Percentiles rank a stretch among this genome's conserved stretches.
Conservation (phyloP, 2,113 vertebrate species). For the Epinephelus cyanopodus region DNA sequence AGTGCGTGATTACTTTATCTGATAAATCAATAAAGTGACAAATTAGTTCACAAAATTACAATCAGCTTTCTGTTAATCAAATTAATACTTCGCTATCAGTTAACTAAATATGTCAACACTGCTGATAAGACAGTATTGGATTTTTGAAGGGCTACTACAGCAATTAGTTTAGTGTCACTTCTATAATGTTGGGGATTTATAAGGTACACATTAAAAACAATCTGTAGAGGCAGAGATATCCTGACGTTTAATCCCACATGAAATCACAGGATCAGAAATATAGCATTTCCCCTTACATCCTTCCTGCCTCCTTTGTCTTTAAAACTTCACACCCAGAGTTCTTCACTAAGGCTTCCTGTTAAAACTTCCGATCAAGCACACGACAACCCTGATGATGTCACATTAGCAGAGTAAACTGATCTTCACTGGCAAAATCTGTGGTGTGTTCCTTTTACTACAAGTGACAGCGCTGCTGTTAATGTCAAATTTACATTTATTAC, state of each 20-base stretch:
- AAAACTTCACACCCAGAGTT: background rate
- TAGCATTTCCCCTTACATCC: background rate
- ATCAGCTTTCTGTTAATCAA: background rate
- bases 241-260: background rate
- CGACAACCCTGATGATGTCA: background rate
- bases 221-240: background rate
- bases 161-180: background rate
- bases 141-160: background rate
- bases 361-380: background rate
- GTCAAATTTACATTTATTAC: constrained; percentile 1
- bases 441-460: background rate
- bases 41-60: background rate
- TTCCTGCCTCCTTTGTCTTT: background rate
- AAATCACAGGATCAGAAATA: background rate
- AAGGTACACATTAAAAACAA: background rate
- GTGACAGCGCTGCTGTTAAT: background rate
- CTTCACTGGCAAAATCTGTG: background rate
- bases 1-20: background rate
- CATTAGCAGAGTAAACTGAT: background rate
- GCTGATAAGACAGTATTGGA: background rate
- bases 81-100: background rate
- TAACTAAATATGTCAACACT: too few species aligned
- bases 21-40: background rate
- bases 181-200: background rate
- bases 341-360: background rate